Conservation (phyloP, 2,888 invertebrate genomes). For the Rotaria sp. region DNA sequence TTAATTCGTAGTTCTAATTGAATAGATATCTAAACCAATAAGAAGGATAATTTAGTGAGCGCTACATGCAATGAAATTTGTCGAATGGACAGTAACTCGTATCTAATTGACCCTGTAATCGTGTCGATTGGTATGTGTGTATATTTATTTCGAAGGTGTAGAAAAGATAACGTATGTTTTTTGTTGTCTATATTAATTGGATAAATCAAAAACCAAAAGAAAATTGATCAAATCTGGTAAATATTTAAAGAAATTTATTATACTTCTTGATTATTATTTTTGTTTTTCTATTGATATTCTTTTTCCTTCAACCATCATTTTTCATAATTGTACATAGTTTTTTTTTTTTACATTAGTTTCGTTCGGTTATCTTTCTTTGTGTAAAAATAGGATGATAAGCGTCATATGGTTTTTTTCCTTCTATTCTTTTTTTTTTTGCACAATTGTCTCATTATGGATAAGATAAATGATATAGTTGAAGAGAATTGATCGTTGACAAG, state of each 20-base stretch:
- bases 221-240: not conserved
- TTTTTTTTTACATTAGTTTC: not conserved
- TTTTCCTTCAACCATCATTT: not conserved
- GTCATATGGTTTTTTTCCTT: not conserved
- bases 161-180: not conserved
- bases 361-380: not conserved
- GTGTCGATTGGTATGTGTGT: not conserved
- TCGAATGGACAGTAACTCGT: not conserved
- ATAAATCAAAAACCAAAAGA: not conserved
- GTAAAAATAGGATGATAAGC: not conserved
- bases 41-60: not conserved
- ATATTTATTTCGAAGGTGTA: not conserved
- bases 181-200: not conserved
- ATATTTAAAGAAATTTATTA: not conserved
- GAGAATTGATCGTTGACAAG: not conserved
- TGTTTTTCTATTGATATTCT: not conserved
- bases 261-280: not conserved
- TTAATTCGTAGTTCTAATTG: not conserved
- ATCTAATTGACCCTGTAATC: not conserved
- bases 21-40: not conserved
- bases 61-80: not conserved
- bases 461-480: not conserved
- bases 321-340: not conserved
- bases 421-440: not conserved
- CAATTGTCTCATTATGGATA: not conserved